phyloP scores from a whole-genome alignment of 2,888 invertebrate genomes.

The Cryptus viduatorius region DNA sequence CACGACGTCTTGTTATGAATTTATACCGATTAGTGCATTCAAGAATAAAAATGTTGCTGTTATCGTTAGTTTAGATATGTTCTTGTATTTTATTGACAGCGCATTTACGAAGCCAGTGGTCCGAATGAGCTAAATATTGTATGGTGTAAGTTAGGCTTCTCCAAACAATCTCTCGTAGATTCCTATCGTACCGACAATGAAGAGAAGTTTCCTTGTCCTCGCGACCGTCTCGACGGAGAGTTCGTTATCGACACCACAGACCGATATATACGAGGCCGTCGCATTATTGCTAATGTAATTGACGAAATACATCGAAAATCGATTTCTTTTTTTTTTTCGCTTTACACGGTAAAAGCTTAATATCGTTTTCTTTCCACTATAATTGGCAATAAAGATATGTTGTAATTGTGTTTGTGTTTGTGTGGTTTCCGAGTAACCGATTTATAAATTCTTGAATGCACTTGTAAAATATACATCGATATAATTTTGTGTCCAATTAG shows the following conservation, averaged over 20 bases:
- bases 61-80: conserved; percentile 53
- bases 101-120: conserved; percentile 9
- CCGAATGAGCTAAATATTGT: conserved; percentile 13
- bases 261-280: conserved; percentile 35
- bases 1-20: conserved; percentile 12
- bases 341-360: neutral
- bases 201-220: conserved; percentile 25
- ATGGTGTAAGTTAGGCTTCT: conserved; percentile 48
- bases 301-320: conserved; percentile 59
- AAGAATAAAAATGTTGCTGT: conserved; percentile 11
- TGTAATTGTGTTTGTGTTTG: conserved; percentile 12
- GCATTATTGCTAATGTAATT: conserved; percentile 67
- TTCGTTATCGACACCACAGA: conserved; percentile 47
- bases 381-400: conserved; percentile 55
- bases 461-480: neutral
- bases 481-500: neutral
- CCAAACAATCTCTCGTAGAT: conserved; percentile 18
- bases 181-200: conserved; percentile 47
- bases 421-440: neutral
- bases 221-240: conserved; percentile 17
- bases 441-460: conserved; percentile 45
- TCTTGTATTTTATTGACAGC: conserved; percentile 50
- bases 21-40: conserved; percentile 26
- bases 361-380: conserved; percentile 16
- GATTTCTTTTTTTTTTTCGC: conserved; percentile 5